Conservation (phyloP, 2,888 invertebrate species). For the Corythucha ciliata region DNA sequence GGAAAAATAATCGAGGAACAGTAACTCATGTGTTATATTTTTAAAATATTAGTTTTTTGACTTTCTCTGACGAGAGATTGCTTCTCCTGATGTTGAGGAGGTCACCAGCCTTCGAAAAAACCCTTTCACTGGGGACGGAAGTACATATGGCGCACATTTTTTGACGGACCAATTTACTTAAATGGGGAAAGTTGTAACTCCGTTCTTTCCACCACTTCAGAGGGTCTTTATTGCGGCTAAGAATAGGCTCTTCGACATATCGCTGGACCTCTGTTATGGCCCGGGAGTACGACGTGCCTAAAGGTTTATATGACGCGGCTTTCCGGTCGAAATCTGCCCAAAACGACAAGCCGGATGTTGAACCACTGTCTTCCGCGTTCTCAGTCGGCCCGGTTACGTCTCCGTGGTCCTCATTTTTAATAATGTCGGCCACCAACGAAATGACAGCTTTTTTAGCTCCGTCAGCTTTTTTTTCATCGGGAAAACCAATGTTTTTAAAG, state of each 20-base stretch:
- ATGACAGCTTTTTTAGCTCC: constrained; percentile 12
- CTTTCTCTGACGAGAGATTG: too few species aligned
- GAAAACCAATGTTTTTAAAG: constrained; percentile 22
- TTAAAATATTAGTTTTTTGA: too few species aligned
- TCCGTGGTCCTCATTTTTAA: neutral
- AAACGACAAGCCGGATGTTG: constrained; percentile 9
- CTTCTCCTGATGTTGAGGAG: too few species aligned
- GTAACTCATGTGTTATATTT: too few species aligned
- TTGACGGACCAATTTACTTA: too few species aligned
- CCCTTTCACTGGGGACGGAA: too few species aligned
- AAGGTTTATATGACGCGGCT: constrained; percentile 9
- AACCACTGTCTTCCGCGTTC: too few species aligned
- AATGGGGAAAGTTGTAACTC: too few species aligned
- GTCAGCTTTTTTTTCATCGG: constrained; percentile 3
- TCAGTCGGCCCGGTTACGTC: too few species aligned
- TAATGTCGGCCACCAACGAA: constrained; percentile 1
- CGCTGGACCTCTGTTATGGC: constrained; percentile 29
- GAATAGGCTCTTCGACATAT: constrained; percentile 28
- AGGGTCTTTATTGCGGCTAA: constrained; percentile 25
- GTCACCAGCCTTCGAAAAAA: too few species aligned
- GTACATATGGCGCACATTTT: too few species aligned
- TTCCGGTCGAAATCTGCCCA: constrained; percentile 24
- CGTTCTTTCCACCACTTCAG: constrained; percentile 33
- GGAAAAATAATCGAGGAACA: too few species aligned
- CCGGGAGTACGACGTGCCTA: constrained; percentile 20